Percentiles rank a stretch among this genome's conserved stretches.
Evolutionary conservation across 1,140 invertebrate genomes (phyloP).

Genomic region (Drosophila athabasca): DNA sequence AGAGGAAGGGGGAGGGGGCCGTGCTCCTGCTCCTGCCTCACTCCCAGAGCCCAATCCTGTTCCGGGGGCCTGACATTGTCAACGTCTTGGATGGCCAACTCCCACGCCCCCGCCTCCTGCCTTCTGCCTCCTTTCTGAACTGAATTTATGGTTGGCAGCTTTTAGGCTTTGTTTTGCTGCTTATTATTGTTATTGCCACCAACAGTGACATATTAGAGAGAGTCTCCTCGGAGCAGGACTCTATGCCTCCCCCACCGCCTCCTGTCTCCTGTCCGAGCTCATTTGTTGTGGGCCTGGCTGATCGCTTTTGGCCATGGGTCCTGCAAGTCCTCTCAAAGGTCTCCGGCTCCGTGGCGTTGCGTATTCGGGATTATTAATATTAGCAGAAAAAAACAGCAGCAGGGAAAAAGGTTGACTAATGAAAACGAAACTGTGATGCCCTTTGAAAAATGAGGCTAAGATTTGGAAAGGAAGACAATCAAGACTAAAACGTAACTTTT

Average conservation of each 20-base stretch:
- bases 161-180: slow-evolving; percentile 82
- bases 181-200: slow-evolving; percentile 82
- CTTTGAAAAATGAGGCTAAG: no score
- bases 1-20: slow-evolving; percentile 23
- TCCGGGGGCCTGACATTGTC: slow-evolving; percentile 61
- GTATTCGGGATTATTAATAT: slow-evolving; percentile 80
- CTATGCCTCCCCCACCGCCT: slow-evolving; percentile 30
- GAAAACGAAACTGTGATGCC: no score
- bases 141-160: slow-evolving; percentile 80
- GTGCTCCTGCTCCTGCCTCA: slow-evolving; percentile 1
- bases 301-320: slow-evolving; percentile 33
- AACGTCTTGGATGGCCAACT: slow-evolving; percentile 61
- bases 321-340: slow-evolving; percentile 28
- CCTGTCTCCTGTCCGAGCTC: slow-evolving; percentile 57
- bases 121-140: slow-evolving; percentile 17
- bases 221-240: slow-evolving; percentile 6
- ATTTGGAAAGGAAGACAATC: no score
- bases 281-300: slow-evolving; percentile 59
- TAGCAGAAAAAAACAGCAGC: slow-evolving; percentile 29
- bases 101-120: slow-evolving; percentile 6
- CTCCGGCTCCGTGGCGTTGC: slow-evolving; percentile 64
- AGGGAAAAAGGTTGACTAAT: no score
- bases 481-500: no score
- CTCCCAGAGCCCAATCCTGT: slow-evolving; percentile 1
- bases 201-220: slow-evolving; percentile 80